Evolutionary conservation across 1,140 invertebrate genomes (phyloP).

Genomic region (Caenorhabditis briggsae): DNA sequence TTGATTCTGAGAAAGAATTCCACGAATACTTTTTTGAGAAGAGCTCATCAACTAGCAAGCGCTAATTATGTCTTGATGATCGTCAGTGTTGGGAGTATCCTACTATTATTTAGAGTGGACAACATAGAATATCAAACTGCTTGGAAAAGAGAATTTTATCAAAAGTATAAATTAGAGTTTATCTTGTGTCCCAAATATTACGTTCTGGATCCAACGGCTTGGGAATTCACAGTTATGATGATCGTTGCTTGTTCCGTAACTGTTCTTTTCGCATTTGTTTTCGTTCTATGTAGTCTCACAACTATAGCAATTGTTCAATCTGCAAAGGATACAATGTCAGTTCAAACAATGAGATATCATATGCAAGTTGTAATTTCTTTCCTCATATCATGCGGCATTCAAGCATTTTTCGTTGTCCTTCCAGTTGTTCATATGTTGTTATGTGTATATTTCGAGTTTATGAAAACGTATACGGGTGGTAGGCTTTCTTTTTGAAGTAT

Average conservation of each 20-base stretch:
- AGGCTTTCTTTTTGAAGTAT: neutral
- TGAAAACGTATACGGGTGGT: constrained; percentile 7
- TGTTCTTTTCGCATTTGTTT: constrained; percentile 8
- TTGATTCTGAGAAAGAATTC: neutral
- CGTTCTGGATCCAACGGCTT: neutral
- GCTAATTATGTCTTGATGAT: neutral
- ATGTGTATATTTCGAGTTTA: constrained; percentile 14
- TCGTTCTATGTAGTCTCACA: constrained; percentile 11
- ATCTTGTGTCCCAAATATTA: constrained; percentile 5
- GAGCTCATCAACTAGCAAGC: neutral
- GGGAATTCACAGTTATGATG: constrained; percentile 12
- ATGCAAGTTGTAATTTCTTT: constrained; percentile 11
- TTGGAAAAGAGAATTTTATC: neutral
- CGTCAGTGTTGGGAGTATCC: constrained; percentile 7
- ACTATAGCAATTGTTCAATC: neutral
- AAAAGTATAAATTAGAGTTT: constrained; percentile 1
- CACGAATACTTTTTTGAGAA: neutral
- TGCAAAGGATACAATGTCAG: constrained; percentile 3
- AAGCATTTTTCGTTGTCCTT: constrained; percentile 14
- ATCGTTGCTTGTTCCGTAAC: neutral
- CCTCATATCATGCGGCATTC: neutral
- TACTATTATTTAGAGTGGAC: neutral
- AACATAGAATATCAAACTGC: neutral
- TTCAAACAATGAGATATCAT: constrained; percentile 6
- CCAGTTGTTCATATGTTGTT: constrained; percentile 9